A percentile compares a stretch with the other conserved stretches of the same genome.
phyloP scores from a whole-genome alignment of 2,113 vertebrate genomes.

The Dascyllus trimaculatus region DNA sequence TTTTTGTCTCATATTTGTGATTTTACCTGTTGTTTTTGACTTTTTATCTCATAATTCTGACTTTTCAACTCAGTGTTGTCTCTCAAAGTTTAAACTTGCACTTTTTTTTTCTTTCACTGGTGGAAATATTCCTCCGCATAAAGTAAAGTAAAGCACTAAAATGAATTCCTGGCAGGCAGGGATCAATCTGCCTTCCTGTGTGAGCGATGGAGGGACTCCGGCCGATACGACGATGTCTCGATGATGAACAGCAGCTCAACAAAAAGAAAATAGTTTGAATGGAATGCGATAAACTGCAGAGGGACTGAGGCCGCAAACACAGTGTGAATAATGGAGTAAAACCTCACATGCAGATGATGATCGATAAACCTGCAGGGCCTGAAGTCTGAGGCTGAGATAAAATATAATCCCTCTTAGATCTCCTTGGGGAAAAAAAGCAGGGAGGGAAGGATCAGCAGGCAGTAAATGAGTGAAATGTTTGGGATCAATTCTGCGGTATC shows the following conservation, averaged over 20 bases:
- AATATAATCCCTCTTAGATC: conserved; percentile 23
- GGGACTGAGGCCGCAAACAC: background rate
- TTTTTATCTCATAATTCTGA: too few species aligned
- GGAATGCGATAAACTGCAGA: background rate
- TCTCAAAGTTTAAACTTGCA: too few species aligned
- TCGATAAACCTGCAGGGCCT: conserved; percentile 31
- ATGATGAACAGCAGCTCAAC: conserved; percentile 3
- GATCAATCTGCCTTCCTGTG: background rate
- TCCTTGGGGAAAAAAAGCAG: conserved; percentile 16
- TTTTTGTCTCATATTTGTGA: too few species aligned
- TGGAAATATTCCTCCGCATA: too few species aligned
- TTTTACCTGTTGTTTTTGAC: too few species aligned
- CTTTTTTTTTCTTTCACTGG: too few species aligned
- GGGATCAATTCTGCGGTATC: conserved; percentile 40
- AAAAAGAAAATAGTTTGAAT: conserved; percentile 3
- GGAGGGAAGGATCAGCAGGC: conserved; percentile 19
- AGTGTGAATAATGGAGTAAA: background rate
- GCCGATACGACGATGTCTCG: background rate
- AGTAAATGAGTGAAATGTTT: conserved; percentile 31
- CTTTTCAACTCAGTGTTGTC: too few species aligned
- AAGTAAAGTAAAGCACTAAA: background rate
- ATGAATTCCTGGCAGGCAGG: background rate
- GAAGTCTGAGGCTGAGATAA: conserved; percentile 26
- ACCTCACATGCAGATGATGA: conserved; percentile 19
- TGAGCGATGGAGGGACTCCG: background rate